Base-by-base conservation (phyloP, 2,113 vertebrate genomes). In the Chrysemys picta region DNA sequence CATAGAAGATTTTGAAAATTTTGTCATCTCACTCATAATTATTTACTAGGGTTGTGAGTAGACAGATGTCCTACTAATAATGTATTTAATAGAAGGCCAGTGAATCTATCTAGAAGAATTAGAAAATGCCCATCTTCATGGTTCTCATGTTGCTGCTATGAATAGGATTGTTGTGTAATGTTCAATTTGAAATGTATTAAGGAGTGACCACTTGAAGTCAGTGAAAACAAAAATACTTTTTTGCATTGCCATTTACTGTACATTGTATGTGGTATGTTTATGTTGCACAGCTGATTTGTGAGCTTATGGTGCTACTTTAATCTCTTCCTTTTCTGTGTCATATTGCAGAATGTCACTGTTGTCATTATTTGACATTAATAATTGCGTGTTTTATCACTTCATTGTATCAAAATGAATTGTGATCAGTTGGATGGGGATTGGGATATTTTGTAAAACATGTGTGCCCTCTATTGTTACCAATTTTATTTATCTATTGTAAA, bases 341-440 rank as follows among this genome's bases (percentile, higher is more conserved):
- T 47, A 78, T 25, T 17, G 42, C 53, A 57, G 45, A 56, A 57
- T 87, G 42, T 27, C n/a, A 22, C n/a, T 24, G n/a, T 87, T 12
- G 2, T 38, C 85, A 6, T 69, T 57, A 24, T 79, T 92, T 1
- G 1, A 3, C 76, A 31, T 85, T 75, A 89, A 53, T 80, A 78
- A 12, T 69, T 93, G 90, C 45, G 59, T 89, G 78, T 0, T 42
- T 95, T 93, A 91, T 5, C 35, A 80, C 85, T 82, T 90, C 10
- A 10, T 85, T 96, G 50, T 94, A 90, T 90, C 83, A 85, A 91
- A 69, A 59, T 75, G 59, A 87, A 62, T 80, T 88, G 12, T 56
- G n/a, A 22, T 3, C 13, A 88, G 35, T 54, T 47, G 42, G 84
- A 82, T 59, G 17, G 93, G 53, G 84, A 82, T 81, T 76, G 52